Base-by-base conservation (phyloP, 1,140 invertebrate genomes). In the Epicauta chinensis region DNA sequence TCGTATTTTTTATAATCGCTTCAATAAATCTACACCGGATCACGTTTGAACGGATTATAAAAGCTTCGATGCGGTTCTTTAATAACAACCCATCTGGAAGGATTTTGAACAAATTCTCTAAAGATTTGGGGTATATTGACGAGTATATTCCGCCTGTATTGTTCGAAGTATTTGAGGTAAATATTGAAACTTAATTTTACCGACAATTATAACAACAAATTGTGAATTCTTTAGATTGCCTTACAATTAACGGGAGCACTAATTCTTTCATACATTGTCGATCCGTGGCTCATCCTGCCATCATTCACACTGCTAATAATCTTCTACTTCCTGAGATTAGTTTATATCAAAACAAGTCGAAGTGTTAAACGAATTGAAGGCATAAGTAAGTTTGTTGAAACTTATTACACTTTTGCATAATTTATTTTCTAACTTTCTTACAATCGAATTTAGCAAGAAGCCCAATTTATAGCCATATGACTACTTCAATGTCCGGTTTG, bases 211-310 rank as follows among this genome's bases (percentile, higher is more conserved):
- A n/a, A n/a, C n/a, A n/a, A n/a, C n/a, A n/a, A n/a, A n/a, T n/a
- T n/a, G n/a, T n/a, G n/a, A n/a, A n/a, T n/a, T 53, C 58, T 55
- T 36, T 40, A 61, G 59, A 56, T 58, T 13, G 41, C 43, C 4
- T 39, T 59, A 11, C 16, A 44, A 10, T 30, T 61, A 4, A 12
- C 17, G 2, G 56, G 87, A 54, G 39, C 52, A n/a, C 13, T 59
- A 10, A 84, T 84, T 1, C 77, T 93, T 1, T 79, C 91, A 4
- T 76, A 77, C 2, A 73, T 82, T 3, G 77, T 93, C 1, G 91
- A 91, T 71, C 79, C 78, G 9, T 87, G 81, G 79, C 74, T 94
- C 12, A n/a, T 66, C 7, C 9, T 64, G 16, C 59, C 61, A 9
- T 58, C 61, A 31, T 12, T 55, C 9, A 30, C 48, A 35, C 30